Percentiles rank a stretch among this genome's conserved stretches.
These are phyloP conservation scores for Sebastes matsubarae DNA, from an alignment of 2,797 vertebrate species.

Conservation along the genomic window DNA sequence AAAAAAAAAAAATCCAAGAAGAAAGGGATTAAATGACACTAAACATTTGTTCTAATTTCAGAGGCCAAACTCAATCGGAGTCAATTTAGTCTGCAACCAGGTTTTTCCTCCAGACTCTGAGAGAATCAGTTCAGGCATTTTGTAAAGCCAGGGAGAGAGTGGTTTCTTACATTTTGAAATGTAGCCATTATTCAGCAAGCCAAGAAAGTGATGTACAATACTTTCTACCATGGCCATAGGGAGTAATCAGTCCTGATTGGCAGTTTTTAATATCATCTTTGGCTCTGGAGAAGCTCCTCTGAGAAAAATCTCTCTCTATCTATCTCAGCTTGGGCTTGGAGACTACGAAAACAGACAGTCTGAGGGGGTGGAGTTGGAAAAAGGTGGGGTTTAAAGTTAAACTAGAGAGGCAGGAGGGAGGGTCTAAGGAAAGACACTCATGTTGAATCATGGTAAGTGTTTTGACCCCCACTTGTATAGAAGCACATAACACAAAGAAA, in stretches of 20 bases:
- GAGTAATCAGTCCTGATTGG: not conserved
- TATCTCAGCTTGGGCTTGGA: not conserved
- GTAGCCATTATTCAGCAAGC: not conserved
- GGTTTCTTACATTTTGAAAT: not conserved
- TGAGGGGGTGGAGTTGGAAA: not conserved
- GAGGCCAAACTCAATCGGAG: not conserved
- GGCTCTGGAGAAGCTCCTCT: not conserved
- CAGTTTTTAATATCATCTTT: not conserved
- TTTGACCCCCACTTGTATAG: not conserved
- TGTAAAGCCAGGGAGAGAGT: not conserved
- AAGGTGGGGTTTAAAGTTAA: not conserved
- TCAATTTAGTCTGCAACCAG: not conserved
- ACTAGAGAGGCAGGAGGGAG: not conserved
- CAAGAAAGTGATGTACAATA: not conserved
- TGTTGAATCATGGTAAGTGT: not conserved
- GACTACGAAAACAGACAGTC: not conserved
- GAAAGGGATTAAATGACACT: slow-evolving; percentile 11
- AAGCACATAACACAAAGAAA: no score
- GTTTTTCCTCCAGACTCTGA: not conserved
- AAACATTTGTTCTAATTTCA: not conserved
- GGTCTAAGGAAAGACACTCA: not conserved
- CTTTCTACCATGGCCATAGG: not conserved
- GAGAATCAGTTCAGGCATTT: not conserved
- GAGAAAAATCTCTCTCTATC: not conserved
- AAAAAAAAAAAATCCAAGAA: slow-evolving; percentile 3